Evolutionary conservation across 2,113 vertebrate genomes (phyloP), one percentile per base, ranked within the genome.

Genomic region (Trinectes maculatus): DNA sequence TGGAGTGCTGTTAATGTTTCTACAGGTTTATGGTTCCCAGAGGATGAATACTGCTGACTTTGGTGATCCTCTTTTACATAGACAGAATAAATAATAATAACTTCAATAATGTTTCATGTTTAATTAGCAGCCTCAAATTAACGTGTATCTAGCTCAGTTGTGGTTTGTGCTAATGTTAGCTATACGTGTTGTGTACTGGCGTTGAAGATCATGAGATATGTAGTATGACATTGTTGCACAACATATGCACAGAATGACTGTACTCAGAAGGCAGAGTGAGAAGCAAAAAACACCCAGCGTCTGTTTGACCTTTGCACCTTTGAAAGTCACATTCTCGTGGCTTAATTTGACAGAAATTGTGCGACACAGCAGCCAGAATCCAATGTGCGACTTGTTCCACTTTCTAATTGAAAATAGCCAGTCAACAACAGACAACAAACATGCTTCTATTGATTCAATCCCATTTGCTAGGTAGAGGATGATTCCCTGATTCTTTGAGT

Each of bases 401-500:
- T 47, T 18, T 47, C 46, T 37, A 18, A 1, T 18, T 33, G 54
- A 68, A 49, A 39, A 43, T 3, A 37, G 47, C 25, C n/a, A 19
- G 22, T 21, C 16, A 47, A 37, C 49, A 66, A 34, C 49, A 47
- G 0, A 25, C 37, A 53, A 6, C 48, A 33, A 53, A 6, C 48
- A 33, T 48, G 66, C 18, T 72, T 69, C 49, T 54, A 1, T 19
- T 43, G 57, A 60, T 78, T 69, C n/a, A 15, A 9, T 67, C 69
- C 51, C 36, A 46, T 33, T 61, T 5, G 4, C 18, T 16, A 36
- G 24, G 24, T 18, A 49, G 34, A 54, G 46, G 42, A 63, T 29
- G 58, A 75, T 67, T 67, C 66, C 26, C 46, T 26, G 48, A 46
- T 40, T 71, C 58, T 66, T 62, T 47, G 63, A 73, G 58, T 83